Conservation (phyloP, 2,113 vertebrate genomes). For the Mesembrinibis cayennensis region DNA sequence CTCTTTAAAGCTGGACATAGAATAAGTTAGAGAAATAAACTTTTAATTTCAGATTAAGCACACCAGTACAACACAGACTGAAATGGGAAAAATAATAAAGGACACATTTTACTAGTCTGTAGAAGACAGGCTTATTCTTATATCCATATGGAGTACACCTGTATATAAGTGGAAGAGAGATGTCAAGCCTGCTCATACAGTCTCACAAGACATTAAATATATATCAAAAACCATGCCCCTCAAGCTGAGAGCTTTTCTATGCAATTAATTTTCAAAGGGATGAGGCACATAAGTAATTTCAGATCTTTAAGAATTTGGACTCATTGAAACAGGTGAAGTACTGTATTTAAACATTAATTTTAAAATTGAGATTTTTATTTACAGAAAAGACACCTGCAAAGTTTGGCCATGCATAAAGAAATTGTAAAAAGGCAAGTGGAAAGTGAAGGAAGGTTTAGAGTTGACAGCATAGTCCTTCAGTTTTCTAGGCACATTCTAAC, state of each 20-base stretch:
- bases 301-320: background rate
- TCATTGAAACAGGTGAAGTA: background rate
- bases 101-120: background rate
- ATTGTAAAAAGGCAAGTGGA: background rate
- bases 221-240: background rate
- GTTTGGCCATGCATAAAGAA: background rate
- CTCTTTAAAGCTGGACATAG: background rate
- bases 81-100: background rate
- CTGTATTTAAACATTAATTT: background rate
- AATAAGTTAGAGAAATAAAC: background rate
- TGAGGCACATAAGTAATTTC: background rate
- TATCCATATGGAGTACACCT: background rate
- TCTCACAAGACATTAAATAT: background rate
- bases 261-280: background rate
- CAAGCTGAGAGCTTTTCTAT: background rate
- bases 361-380: background rate
- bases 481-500: background rate
- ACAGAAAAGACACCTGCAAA: background rate
- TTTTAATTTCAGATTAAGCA: background rate
- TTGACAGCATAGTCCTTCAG: background rate
- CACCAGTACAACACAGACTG: background rate
- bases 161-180: background rate
- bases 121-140: background rate
- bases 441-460: background rate
- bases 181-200: background rate